Conservation (phyloP, 2,888 invertebrate genomes). For the Cerastis leucographa region DNA sequence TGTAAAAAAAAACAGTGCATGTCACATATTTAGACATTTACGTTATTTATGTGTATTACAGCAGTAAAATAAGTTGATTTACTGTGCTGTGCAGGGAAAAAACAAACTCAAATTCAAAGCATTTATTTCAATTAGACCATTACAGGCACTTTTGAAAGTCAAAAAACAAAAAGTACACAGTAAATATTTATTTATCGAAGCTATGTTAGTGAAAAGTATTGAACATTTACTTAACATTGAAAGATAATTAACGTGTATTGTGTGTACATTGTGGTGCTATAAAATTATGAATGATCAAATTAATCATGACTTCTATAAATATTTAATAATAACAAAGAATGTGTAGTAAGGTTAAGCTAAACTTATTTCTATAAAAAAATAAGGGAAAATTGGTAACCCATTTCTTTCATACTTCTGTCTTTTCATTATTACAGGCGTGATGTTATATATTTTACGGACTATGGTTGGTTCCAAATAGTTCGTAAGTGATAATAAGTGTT, state of each 20-base stretch:
- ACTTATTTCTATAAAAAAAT: background rate
- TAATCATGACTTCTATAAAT: background rate
- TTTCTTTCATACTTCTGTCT: background rate
- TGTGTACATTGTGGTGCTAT: background rate
- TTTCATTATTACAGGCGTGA: background rate
- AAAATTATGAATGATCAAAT: no score
- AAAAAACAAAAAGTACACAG: no score
- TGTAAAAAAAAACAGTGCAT: constrained; percentile 3
- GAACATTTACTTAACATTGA: background rate
- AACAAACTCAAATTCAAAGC: no score
- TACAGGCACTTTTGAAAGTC: no score
- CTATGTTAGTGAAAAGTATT: background rate
- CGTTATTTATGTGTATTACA: constrained; percentile 5
- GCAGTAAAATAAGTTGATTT: constrained; percentile 29
- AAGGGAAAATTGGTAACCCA: background rate
- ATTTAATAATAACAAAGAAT: background rate
- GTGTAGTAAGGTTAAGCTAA: background rate
- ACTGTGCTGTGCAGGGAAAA: background rate
- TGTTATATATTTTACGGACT: background rate
- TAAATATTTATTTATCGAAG: background rate
- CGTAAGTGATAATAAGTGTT: background rate
- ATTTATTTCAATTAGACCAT: no score
- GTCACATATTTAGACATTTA: constrained; percentile 29
- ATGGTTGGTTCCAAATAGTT: background rate
- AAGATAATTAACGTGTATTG: background rate